Evolutionary conservation across 1,140 invertebrate genomes (phyloP), one percentile per base, ranked within the genome.

Genomic region (Drosophila obscura): DNA sequence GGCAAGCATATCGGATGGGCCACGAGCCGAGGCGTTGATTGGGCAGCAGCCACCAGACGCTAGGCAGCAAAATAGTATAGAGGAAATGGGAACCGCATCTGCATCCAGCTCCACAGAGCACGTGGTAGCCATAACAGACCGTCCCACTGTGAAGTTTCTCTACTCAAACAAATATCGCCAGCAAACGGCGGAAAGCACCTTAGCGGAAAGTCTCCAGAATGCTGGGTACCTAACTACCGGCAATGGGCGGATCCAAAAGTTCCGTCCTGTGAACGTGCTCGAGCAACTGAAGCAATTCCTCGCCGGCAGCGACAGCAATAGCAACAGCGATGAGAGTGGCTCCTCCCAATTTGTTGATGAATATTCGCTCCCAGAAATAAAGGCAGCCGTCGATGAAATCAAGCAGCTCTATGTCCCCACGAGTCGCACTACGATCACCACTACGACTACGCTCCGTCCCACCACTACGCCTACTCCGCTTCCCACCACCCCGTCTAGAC

Each of bases 311-410:
- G 80, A 88, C 26, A 84, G 74, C 45, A 49, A 43, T 50, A 80
- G 77, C 49, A 68, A 62, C 28, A 80, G 74, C 48, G 78, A 91
- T 53, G 90, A 91, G 49, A 91, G 82, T 35, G 77, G 73, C 13
- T 72, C 85, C 2, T 80, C 84, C n/a, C 90, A 80, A n/a, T 91
- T 91, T 63, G 90, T 91, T 15, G 76, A 91, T 50, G 90, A 91
- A 26, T 80, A 78, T 39, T 71, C 78, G 5, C 61, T 72, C 5
- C 63, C 76, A 2, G 90, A 91, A 28, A 61, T 80, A 19, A 80
- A 74, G 16, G 77, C 85, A 1, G 73, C 69, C 1, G 71, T 91
- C 5, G 65, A 85, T 53, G 87, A 91, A 51, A 80, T 90, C 5
- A 90, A 78, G 55, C 52, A 79, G 1, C 48, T 83, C 0, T 74